Conservation (phyloP, 2,888 invertebrate genomes). For the Macroteleia sp. region DNA sequence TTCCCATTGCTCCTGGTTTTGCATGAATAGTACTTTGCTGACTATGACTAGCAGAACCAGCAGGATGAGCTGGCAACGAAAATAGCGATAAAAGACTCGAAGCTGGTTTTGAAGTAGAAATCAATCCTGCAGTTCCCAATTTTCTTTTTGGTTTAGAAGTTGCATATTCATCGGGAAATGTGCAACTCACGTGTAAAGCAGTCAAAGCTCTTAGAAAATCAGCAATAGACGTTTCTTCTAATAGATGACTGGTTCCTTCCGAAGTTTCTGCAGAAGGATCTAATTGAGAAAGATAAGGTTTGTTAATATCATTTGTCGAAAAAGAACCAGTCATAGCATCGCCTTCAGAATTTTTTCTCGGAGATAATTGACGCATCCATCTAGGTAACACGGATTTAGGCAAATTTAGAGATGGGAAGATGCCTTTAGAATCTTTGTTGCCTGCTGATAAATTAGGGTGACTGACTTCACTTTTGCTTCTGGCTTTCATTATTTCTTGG, state of each 20-base stretch:
- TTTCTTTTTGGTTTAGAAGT: constrained; percentile 81
- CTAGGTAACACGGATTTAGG: constrained; percentile 76
- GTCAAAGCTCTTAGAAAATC: constrained; percentile 92
- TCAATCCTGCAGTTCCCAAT: constrained; percentile 84
- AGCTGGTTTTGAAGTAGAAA: constrained; percentile 75
- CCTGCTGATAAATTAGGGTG: constrained; percentile 40
- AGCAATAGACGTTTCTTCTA: constrained; percentile 93
- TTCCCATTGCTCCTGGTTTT: constrained; percentile 34
- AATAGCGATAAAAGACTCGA: constrained; percentile 85
- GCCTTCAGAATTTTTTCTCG: constrained; percentile 63
- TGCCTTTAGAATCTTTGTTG: constrained; percentile 71
- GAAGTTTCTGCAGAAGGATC: constrained; percentile 62
- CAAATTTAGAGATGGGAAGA: constrained; percentile 75
- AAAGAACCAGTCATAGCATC: constrained; percentile 56
- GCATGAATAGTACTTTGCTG: constrained; percentile 75
- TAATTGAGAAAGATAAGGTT: constrained; percentile 78
- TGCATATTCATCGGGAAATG: constrained; percentile 75
- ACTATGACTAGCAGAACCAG: constrained; percentile 51
- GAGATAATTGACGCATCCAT: constrained; percentile 74
- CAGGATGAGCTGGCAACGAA: constrained; percentile 74
- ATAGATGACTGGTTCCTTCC: constrained; percentile 86
- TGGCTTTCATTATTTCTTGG: constrained; percentile 84
- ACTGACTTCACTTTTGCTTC: constrained; percentile 64
- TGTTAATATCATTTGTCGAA: constrained; percentile 72
- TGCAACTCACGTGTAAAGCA: constrained; percentile 86